These are phyloP conservation scores for Andrena haemorrhoa DNA, from an alignment of 2,888 invertebrate genomes.

Conservation along the genomic window DNA sequence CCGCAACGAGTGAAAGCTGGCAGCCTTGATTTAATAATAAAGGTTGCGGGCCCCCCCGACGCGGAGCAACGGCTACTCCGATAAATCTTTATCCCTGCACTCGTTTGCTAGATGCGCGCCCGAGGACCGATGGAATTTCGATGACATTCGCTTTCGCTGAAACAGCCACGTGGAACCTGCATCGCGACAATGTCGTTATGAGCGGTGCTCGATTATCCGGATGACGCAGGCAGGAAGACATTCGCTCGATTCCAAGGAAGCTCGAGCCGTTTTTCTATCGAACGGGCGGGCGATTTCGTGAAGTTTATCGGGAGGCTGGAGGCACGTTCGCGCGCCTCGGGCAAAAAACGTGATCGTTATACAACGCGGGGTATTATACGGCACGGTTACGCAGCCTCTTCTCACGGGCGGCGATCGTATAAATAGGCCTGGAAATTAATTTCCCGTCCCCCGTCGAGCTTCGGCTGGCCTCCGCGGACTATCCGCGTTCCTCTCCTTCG, in stretches of 20 bases:
- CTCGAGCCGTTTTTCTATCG: neutral
- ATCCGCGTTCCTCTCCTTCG: constrained; percentile 43
- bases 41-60: constrained; percentile 74
- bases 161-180: too few species aligned
- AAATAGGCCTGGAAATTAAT: constrained; percentile 58
- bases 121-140: neutral
- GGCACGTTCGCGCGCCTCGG: constrained; percentile 9
- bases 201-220: neutral
- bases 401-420: constrained; percentile 50
- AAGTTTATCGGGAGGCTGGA: neutral
- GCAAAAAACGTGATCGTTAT: constrained; percentile 67
- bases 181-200: too few species aligned
- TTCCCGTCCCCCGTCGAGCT: constrained; percentile 26
- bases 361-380: constrained; percentile 55
- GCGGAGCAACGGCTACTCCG: constrained; percentile 49
- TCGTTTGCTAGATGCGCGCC: neutral
- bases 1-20: constrained; percentile 77
- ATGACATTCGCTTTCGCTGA: too few species aligned
- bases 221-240: neutral
- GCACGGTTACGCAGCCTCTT: constrained; percentile 49
- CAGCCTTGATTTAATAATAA: constrained; percentile 83
- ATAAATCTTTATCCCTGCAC: constrained; percentile 18
- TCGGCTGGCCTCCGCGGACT: neutral
- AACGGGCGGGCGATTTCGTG: neutral
- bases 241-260: constrained; percentile 4